Conservation (phyloP, 2,888 invertebrate species). For the Alentia gelatinosa region DNA sequence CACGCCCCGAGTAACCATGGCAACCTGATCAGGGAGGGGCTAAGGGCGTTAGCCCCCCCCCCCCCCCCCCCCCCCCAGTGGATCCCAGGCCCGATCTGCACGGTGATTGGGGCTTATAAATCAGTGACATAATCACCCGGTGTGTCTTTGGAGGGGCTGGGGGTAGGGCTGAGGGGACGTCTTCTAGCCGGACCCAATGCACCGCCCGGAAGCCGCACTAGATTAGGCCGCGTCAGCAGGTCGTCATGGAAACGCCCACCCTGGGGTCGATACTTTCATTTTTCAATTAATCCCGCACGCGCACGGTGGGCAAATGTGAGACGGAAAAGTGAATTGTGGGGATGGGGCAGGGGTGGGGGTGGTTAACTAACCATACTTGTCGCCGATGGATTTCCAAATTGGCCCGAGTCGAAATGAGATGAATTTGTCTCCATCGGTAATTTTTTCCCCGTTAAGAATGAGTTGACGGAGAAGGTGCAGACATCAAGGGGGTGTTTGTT, state of each 20-base stretch:
- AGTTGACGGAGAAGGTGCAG: not conserved
- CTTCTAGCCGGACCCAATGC: not conserved
- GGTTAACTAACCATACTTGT: not conserved
- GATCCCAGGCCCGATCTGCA: not conserved
- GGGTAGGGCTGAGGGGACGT: too few relatives aligned
- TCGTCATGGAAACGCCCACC: not conserved
- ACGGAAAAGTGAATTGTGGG: not conserved
- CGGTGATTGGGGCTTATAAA: conserved; percentile 6
- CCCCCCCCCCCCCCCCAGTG: too few relatives aligned
- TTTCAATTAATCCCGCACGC: not conserved
- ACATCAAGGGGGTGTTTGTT: not conserved
- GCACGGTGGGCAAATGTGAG: not conserved
- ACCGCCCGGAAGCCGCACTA: not conserved
- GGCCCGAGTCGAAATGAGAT: not conserved
- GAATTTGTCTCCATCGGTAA: not conserved
- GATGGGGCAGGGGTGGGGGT: not conserved
- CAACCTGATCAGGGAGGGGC: conserved; percentile 4
- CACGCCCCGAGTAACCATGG: conserved; percentile 6
- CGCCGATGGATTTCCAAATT: not conserved
- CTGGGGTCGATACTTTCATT: not conserved
- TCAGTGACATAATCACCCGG: conserved; percentile 14
- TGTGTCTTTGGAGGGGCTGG: not conserved
- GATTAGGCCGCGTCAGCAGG: not conserved
- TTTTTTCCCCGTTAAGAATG: not conserved
- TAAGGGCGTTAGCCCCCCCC: not conserved